Base-by-base conservation (phyloP, 2,888 invertebrate species). In the Pedicia rivosa region DNA sequence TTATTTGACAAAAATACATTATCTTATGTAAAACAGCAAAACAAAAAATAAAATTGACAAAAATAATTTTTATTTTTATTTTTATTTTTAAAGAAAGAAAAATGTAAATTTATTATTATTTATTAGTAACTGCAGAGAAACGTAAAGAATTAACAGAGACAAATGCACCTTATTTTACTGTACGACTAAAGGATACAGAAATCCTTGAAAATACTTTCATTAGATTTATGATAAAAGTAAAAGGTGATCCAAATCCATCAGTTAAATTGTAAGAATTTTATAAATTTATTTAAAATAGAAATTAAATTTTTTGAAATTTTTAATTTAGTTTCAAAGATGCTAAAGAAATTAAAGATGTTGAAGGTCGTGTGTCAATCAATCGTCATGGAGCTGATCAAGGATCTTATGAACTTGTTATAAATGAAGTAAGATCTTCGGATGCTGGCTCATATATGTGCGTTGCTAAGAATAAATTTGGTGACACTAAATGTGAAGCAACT, bases 221-320 rank as follows among this genome's bases (percentile, higher is more conserved):
- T 38, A 72, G 88, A 22, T 90, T 88, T 56, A 80, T 90, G 78
- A 72, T 90, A 41, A 83, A 83, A 60, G 79, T 88, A 36, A 77
- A 77, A 47, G 90, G 90, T 8, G 78, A 84, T 48, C 90, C 91
- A 2, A 81, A 79, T 53, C 95, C 97, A 2, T 78, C 77, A 44
- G 74, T 95, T 32, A 78, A 76, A 59, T 94, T 95, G 94, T 91
- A 65, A 75, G 82, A 14, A 12, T 22, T 36, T 8, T 10, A 17
- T 8, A 22, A 17, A 7, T 22, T 25, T 24, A 12, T 7, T 13
- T 24, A n/a, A 2, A 19, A 20, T 5, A 7, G 5, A 26, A 24
- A 14, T n/a, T 6, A 29, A 3, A 9, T 31, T 31, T n/a, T 27
- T 14, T 27, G 28, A 15, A 34, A 39, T 28, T 40, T 39, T 40